Evolutionary conservation across 2,888 invertebrate species (phyloP).

Genomic region (Drosophila kambysellisi): DNA sequence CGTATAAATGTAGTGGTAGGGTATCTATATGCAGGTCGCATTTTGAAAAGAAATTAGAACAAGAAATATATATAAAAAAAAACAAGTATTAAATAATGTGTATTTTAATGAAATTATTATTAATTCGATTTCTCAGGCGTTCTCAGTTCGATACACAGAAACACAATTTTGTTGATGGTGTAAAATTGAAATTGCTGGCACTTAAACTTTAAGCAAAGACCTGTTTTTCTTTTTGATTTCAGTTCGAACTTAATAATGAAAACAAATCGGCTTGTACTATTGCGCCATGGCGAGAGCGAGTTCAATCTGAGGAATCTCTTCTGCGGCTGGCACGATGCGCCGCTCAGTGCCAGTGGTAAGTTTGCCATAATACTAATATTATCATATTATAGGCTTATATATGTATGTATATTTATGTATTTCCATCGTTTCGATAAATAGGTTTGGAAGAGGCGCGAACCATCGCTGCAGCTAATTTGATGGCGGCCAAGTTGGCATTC

Average conservation of each 20-base stretch:
- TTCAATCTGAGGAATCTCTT: constrained; percentile 91
- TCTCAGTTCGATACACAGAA: neutral
- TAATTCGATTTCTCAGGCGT: neutral
- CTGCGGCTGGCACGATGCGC: constrained; percentile 91
- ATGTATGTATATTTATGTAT: constrained; percentile 1
- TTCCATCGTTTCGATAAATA: constrained; percentile 28
- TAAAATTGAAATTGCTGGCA: neutral
- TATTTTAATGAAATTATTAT: neutral
- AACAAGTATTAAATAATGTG: neutral
- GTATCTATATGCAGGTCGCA: neutral
- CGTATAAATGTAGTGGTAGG: neutral
- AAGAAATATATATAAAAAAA: neutral
- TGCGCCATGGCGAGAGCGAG: constrained; percentile 91
- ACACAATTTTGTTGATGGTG: constrained; percentile 1
- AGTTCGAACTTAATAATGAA: constrained; percentile 61
- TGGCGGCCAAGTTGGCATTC: constrained; percentile 89
- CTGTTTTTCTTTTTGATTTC: constrained; percentile 20
- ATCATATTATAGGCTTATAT: neutral
- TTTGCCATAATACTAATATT: neutral
- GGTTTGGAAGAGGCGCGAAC: constrained; percentile 81
- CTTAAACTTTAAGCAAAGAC: constrained; percentile 8
- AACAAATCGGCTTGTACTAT: constrained; percentile 85
- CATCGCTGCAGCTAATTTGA: constrained; percentile 89
- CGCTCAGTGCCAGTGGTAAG: constrained; percentile 88
- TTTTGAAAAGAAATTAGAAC: neutral